phyloP scores from a whole-genome alignment of 1,140 invertebrate genomes.

The Coptotermes formosanus region DNA sequence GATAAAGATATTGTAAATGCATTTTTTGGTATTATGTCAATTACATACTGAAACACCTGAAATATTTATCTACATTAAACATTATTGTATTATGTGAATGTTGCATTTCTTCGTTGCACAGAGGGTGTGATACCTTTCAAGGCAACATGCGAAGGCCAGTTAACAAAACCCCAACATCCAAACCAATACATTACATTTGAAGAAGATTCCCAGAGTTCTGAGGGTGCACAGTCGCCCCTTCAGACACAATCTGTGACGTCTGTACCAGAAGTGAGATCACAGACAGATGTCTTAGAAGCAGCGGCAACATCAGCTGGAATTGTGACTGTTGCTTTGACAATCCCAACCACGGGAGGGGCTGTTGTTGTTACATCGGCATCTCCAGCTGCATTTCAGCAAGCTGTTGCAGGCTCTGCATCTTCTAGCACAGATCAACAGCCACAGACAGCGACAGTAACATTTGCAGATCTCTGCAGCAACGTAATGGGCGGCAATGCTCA shows the following conservation, averaged over 20 bases:
- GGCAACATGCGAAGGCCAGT: constrained; percentile 83
- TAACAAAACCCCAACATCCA: constrained; percentile 78
- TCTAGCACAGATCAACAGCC: constrained; percentile 44
- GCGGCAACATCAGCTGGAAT: constrained; percentile 65
- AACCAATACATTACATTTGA: constrained; percentile 80
- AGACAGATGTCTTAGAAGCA: constrained; percentile 57
- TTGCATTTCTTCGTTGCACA: constrained; percentile 43
- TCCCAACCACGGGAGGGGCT: constrained; percentile 56
- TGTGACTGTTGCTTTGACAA: constrained; percentile 60
- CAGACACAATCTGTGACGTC: constrained; percentile 12
- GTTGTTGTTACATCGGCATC: constrained; percentile 56
- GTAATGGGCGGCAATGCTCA: constrained; percentile 49
- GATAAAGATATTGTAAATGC: too few species aligned
- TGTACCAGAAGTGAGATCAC: constrained; percentile 20
- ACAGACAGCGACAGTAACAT: constrained; percentile 49
- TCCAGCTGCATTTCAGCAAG: constrained; percentile 37
- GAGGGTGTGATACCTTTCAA: constrained; percentile 90
- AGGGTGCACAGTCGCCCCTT: constrained; percentile 48
- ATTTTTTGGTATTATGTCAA: background rate
- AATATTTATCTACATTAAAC: background rate
- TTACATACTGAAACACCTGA: background rate
- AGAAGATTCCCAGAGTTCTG: constrained; percentile 82
- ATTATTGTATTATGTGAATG: background rate
- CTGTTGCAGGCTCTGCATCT: constrained; percentile 37
- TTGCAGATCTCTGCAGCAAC: constrained; percentile 61